A percentile compares a stretch with the other conserved stretches of the same genome.
phyloP scores from a whole-genome alignment of 2,888 invertebrate genomes.

The Timandra comae region DNA sequence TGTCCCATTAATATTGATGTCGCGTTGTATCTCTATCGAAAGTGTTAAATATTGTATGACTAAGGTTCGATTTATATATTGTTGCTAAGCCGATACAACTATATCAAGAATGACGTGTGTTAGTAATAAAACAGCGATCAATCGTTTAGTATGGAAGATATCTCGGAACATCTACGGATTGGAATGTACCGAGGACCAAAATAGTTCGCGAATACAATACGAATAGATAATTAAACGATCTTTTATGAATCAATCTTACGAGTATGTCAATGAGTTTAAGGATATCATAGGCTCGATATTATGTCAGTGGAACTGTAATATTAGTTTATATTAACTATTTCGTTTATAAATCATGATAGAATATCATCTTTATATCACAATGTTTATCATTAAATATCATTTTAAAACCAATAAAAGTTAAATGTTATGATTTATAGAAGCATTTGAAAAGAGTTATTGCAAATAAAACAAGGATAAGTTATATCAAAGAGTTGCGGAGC shows the following conservation, averaged over 20 bases:
- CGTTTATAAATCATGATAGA: too few species aligned
- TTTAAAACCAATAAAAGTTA: too few species aligned
- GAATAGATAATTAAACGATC: constrained; percentile 3
- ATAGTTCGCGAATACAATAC: constrained; percentile 8
- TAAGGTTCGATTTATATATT: neutral
- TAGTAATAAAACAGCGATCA: constrained; percentile 16
- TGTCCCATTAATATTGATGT: too few species aligned
- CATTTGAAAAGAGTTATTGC: too few species aligned
- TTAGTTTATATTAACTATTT: too few species aligned
- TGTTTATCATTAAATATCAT: too few species aligned
- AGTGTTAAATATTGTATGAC: constrained; percentile 1
- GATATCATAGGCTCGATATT: too few species aligned
- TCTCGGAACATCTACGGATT: constrained; percentile 6
- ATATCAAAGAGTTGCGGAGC: constrained; percentile 12
- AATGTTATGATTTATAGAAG: too few species aligned
- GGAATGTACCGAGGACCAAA: constrained; percentile 7
- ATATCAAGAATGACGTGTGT: constrained; percentile 20
- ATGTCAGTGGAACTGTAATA: too few species aligned
- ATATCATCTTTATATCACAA: too few species aligned
- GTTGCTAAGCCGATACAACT: constrained; percentile 18
- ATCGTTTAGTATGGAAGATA: constrained; percentile 9
- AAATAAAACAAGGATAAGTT: constrained; percentile 12
- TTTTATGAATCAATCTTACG: constrained; percentile 7
- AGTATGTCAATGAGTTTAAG: too few species aligned
- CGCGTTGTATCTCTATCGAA: too few species aligned